Percentiles rank a stretch among this genome's conserved stretches.
Conservation (phyloP, 2,113 vertebrate genomes). For the Neolamprologus longior region DNA sequence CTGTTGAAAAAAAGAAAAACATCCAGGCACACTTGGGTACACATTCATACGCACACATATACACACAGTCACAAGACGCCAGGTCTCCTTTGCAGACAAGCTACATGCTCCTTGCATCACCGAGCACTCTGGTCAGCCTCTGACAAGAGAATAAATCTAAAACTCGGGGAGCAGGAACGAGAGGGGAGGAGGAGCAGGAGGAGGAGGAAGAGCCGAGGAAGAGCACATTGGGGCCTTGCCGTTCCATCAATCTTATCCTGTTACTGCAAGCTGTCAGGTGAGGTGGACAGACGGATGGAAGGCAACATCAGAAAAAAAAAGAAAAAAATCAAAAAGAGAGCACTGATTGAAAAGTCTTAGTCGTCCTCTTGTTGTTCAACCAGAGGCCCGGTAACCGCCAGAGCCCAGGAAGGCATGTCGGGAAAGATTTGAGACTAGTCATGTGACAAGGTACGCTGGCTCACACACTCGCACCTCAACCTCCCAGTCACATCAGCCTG, state of each 20-base stretch:
- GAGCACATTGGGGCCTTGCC: constrained; percentile 6
- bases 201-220: constrained; percentile 20
- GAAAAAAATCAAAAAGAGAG: not conserved
- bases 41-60: not conserved
- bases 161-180: not conserved
- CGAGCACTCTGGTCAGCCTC: constrained; percentile 40
- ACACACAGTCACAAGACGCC: constrained; percentile 7
- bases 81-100: constrained; percentile 31
- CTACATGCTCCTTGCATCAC: constrained; percentile 30
- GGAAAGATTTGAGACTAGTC: constrained; percentile 36
- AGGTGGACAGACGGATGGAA: not conserved
- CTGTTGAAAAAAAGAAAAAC: not conserved
- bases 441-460: constrained; percentile 16
- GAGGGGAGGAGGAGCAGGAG: not conserved
- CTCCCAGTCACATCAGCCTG: constrained; percentile 28
- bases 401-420: constrained; percentile 37
- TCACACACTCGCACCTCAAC: constrained; percentile 3
- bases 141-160: constrained; percentile 66
- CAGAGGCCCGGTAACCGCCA: not conserved
- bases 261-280: constrained; percentile 41
- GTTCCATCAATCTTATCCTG: constrained; percentile 47
- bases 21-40: not conserved
- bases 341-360: constrained; percentile 38
- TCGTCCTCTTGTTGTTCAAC: constrained; percentile 5
- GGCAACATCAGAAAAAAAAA: constrained; percentile 13